Evolutionary conservation across 1,140 invertebrate species (phyloP).

Genomic region (Lysiphlebus fabarum): DNA sequence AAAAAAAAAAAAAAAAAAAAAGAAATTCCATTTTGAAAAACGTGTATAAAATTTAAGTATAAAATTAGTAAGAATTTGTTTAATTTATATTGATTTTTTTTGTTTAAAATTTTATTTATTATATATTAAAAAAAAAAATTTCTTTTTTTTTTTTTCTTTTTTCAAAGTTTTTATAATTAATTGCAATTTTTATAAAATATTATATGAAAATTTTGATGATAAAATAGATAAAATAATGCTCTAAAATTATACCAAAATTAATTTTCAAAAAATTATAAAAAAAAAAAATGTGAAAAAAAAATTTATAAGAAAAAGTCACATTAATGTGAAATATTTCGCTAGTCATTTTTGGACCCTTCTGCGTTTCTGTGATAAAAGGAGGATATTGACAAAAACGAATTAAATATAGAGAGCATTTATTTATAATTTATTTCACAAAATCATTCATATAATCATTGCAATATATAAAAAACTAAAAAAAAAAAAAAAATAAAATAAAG

Average conservation of each 20-base stretch:
- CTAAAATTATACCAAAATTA: slow-evolving; percentile 23
- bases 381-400: slow-evolving; percentile 23
- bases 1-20: slow-evolving; percentile 5
- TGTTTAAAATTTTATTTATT: too few species aligned
- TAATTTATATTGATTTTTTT: too few species aligned
- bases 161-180: slow-evolving; percentile 13
- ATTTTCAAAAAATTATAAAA: slow-evolving; percentile 26
- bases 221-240: slow-evolving; percentile 14
- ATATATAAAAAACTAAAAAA: slow-evolving; percentile 23
- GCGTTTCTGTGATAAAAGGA: slow-evolving; percentile 52
- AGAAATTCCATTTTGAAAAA: slow-evolving; percentile 4
- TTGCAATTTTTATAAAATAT: slow-evolving; percentile 39
- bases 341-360: slow-evolving; percentile 53
- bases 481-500: slow-evolving; percentile 17
- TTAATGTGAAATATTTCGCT: slow-evolving; percentile 44
- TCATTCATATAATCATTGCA: slow-evolving; percentile 20
- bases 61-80: background rate
- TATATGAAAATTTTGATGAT: slow-evolving; percentile 7
- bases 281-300: slow-evolving; percentile 23
- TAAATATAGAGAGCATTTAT: slow-evolving; percentile 9
- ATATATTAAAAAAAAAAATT: too few species aligned
- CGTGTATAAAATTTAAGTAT: slow-evolving; percentile 12
- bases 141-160: too few species aligned
- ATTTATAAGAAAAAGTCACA: too few species aligned
- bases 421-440: slow-evolving; percentile 30